Evolutionary conservation across 2,888 invertebrate genomes (phyloP).

Genomic region (Drosophila austrosaltans): DNA sequence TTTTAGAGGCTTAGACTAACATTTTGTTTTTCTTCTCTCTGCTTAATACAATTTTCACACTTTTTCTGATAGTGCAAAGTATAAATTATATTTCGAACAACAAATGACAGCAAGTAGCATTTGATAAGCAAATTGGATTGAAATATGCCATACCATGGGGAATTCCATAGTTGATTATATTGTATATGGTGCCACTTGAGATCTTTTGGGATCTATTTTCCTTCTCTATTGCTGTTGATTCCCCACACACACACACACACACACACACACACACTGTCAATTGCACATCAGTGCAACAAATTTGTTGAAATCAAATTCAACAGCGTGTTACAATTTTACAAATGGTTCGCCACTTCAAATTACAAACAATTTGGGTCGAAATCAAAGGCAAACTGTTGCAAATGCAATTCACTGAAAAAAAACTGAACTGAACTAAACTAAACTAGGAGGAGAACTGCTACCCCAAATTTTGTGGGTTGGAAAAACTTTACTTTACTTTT

Average conservation of each 20-base stretch:
- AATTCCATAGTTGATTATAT: constrained; percentile 49
- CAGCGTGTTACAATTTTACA: not conserved
- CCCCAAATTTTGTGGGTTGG: constrained; percentile 5
- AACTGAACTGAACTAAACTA: not conserved
- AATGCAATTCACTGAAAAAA: not conserved
- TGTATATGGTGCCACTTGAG: constrained; percentile 57
- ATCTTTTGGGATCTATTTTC: constrained; percentile 24
- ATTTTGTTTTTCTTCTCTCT: not conserved
- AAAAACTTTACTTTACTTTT: not conserved
- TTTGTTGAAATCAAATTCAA: not conserved
- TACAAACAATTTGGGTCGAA: not conserved
- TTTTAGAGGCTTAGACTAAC: not conserved
- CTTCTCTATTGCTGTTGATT: constrained; percentile 32
- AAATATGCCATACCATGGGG: constrained; percentile 60
- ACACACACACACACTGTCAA: constrained; percentile 56
- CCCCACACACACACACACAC: constrained; percentile 48
- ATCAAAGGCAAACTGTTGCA: constrained; percentile 1
- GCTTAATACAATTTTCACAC: not conserved
- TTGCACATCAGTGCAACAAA: constrained; percentile 53
- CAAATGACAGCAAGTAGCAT: not conserved
- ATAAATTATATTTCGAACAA: not conserved
- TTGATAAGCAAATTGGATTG: constrained; percentile 66
- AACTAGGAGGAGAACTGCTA: not conserved
- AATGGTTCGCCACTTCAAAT: not conserved
- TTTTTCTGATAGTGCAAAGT: not conserved